Conservation (phyloP, 2,797 vertebrate species). For the Podarcis siculus region DNA sequence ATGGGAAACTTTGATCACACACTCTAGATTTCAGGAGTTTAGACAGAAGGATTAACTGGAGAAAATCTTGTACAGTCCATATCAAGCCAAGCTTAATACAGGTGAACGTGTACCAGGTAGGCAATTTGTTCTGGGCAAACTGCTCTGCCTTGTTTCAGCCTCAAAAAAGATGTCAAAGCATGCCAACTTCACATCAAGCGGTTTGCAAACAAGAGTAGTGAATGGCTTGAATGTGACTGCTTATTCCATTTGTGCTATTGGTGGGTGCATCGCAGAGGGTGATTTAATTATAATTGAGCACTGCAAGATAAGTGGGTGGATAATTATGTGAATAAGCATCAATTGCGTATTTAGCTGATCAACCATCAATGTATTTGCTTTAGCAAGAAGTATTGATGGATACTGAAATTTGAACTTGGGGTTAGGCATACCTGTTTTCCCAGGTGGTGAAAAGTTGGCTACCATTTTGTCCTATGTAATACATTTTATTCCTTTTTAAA, state of each 20-base stretch:
- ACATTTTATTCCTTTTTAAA: background rate
- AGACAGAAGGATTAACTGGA: background rate
- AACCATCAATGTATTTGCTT: background rate
- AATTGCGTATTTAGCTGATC: background rate
- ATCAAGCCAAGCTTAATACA: background rate
- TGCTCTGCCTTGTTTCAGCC: background rate
- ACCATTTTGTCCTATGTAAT: background rate
- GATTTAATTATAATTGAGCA: background rate
- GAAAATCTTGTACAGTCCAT: background rate
- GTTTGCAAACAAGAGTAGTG: background rate
- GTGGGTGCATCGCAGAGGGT: background rate
- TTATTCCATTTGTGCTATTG: background rate
- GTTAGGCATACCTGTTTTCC: background rate
- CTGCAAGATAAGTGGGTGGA: background rate
- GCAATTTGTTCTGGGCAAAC: background rate
- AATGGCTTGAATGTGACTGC: background rate
- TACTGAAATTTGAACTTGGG: background rate
- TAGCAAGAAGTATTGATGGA: background rate
- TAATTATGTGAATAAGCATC: background rate
- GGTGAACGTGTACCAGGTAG: background rate
- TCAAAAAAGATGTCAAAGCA: background rate
- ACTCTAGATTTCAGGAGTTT: background rate
- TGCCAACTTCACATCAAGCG: background rate
- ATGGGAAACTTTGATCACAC: background rate
- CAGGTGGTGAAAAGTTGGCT: background rate